These are phyloP conservation scores for Nycticorax nycticorax DNA, from an alignment of 2,113 vertebrate species.

Conservation along the genomic window DNA sequence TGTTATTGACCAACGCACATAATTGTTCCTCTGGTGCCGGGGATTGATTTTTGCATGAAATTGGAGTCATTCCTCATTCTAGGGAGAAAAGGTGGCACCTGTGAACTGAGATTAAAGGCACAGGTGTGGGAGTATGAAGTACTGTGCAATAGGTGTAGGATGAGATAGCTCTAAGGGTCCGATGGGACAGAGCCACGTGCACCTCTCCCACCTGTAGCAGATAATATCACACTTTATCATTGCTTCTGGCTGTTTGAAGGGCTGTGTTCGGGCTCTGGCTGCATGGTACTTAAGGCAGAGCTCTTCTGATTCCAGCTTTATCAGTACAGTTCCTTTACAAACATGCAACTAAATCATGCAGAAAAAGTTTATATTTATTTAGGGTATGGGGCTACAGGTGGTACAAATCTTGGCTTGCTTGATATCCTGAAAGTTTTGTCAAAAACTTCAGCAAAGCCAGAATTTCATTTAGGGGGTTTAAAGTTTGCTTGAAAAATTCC, in stretches of 20 bases:
- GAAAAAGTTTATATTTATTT: not conserved
- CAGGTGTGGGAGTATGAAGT: not conserved
- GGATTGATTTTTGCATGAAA: conserved; percentile 28
- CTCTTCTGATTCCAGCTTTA: not conserved
- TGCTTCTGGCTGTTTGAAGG: not conserved
- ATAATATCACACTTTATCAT: not conserved
- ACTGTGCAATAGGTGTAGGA: not conserved
- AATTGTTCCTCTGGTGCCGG: not conserved
- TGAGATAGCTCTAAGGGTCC: not conserved
- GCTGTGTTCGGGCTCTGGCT: not conserved
- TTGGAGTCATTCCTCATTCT: conserved; percentile 13
- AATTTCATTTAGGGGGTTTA: not conserved
- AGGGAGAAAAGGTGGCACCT: not conserved
- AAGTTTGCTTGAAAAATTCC: not conserved
- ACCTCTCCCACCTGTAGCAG: not conserved
- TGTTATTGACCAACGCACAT: not conserved
- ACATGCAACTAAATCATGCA: not conserved
- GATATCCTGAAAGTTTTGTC: not conserved
- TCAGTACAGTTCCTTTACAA: not conserved
- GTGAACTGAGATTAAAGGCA: not conserved
- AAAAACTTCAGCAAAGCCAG: not conserved
- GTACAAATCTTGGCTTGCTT: not conserved
- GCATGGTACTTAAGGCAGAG: not conserved
- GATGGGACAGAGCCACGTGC: not conserved
- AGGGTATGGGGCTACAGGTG: not conserved